A percentile compares a stretch with the other conserved stretches of the same genome.
These are phyloP conservation scores for Drosophila punjabiensis DNA, from an alignment of 1,140 invertebrate genomes.

Conservation along the genomic window DNA sequence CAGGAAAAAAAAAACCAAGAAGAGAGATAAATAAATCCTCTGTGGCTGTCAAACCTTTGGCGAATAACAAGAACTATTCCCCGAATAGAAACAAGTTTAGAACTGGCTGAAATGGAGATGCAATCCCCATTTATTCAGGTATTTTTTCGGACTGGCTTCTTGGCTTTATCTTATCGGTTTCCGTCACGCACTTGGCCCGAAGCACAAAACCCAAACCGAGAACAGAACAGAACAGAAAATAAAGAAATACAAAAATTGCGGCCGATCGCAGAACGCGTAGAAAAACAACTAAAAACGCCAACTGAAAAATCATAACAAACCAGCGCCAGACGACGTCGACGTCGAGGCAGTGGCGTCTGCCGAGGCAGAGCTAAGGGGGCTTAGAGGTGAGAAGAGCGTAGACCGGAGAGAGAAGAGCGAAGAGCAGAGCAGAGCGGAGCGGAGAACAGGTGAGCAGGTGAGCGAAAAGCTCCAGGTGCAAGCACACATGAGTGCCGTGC, in stretches of 20 bases:
- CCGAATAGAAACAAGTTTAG: background rate
- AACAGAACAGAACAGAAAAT: constrained; percentile 10
- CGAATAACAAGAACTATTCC: constrained; percentile 9
- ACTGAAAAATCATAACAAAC: constrained; percentile 83
- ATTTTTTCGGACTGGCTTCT: constrained; percentile 16
- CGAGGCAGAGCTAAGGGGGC: background rate
- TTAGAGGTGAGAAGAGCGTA: background rate
- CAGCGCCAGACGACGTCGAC: constrained; percentile 57
- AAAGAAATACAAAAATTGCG: constrained; percentile 57
- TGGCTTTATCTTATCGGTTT: constrained; percentile 48
- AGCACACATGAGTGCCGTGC: background rate
- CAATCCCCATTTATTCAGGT: constrained; percentile 22
- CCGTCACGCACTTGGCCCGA: constrained; percentile 46
- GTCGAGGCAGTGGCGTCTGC: constrained; percentile 11
- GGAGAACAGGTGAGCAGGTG: constrained; percentile 34
- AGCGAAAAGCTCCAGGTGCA: constrained; percentile 18
- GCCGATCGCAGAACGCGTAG: constrained; percentile 81
- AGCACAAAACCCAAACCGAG: background rate
- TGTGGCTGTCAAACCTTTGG: constrained; percentile 12
- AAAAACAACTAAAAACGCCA: constrained; percentile 81
- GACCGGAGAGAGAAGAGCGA: background rate
- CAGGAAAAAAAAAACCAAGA: constrained; percentile 1
- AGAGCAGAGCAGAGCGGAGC: background rate
- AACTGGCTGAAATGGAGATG: constrained; percentile 10
- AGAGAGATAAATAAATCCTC: background rate